Base-by-base conservation (phyloP, 1,140 invertebrate genomes). In the Pachyrhynchus sulphureomaculatus region DNA sequence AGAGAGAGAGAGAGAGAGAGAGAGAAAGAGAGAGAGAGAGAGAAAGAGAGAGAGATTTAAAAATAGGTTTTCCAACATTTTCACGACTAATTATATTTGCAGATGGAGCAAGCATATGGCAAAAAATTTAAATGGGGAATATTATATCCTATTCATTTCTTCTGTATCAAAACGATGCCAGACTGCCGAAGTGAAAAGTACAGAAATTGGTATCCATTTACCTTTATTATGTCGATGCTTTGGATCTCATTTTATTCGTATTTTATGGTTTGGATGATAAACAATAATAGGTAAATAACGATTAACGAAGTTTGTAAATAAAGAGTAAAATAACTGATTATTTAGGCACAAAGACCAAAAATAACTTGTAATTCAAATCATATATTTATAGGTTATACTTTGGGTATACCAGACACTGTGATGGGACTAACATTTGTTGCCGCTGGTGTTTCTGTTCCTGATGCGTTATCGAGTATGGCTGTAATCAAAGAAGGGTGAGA, bases 371-470 rank as follows among this genome's bases (percentile, higher is more conserved):
- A n/a, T n/a, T n/a, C n/a, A n/a, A n/a, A n/a, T n/a, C n/a, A n/a
- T n/a, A n/a, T n/a, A n/a, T n/a, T 71, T 72, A 2, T 67, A 93
- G 91, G 91, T 5, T 90, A 87, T 71, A 95, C 93, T 0, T 76
- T 93, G 32, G 89, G 90, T 34, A 93, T 96, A 64, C 92, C 92
- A 0, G 93, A 96, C 73, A 96, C 93, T 1, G 92, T 98, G n/a
- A 97, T 98, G 93, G 95, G 94, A 0, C 79, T 98, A 55, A 97
- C 95, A 1, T 93, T 98, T 72, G 89, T 98, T 12, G 95, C 95
- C 29, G 94, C 93, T 47, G 95, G 95, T 58, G 95, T 96, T 15
- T 96, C 93, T 58, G 92, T 97, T 12, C 95, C 95, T 0, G 95
- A 98, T 79, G 95, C 94, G 17, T 79, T 97, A 15, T 93, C 92